Evolutionary conservation across 1,140 invertebrate genomes (phyloP).

Genomic region (Diabrotica undecimpunctata): DNA sequence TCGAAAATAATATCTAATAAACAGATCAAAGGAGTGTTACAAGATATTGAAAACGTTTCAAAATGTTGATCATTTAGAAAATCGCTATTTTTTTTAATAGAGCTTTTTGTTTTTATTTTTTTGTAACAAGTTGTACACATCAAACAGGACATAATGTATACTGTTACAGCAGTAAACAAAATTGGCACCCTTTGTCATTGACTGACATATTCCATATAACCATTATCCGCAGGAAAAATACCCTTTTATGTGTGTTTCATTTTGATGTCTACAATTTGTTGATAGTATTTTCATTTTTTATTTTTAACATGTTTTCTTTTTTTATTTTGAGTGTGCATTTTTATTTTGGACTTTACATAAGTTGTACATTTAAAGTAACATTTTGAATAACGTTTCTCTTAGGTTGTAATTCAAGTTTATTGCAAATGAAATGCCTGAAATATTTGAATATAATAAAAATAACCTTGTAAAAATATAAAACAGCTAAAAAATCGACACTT

Average conservation of each 20-base stretch:
- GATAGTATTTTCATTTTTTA: neutral
- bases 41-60: too few relatives aligned
- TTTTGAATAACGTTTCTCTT: too few relatives aligned
- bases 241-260: constrained; percentile 3
- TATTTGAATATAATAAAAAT: too few relatives aligned
- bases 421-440: too few relatives aligned
- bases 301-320: neutral
- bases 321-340: neutral
- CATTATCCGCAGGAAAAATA: constrained; percentile 15
- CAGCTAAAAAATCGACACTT: too few relatives aligned
- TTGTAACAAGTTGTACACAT: constrained; percentile 17
- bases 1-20: too few relatives aligned
- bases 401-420: too few relatives aligned
- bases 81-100: neutral
- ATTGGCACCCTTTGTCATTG: neutral
- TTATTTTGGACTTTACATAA: too few relatives aligned
- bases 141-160: neutral
- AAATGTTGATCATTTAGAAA: too few relatives aligned
- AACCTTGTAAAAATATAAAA: too few relatives aligned
- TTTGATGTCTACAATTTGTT: constrained; percentile 11
- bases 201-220: neutral
- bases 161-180: neutral
- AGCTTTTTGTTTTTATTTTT: neutral
- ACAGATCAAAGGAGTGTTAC: too few relatives aligned
- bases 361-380: too few relatives aligned